Percentiles rank a stretch among this genome's conserved stretches.
These are phyloP conservation scores for Camponotus fellah DNA, from an alignment of 2,888 invertebrate species.

Conservation along the genomic window DNA sequence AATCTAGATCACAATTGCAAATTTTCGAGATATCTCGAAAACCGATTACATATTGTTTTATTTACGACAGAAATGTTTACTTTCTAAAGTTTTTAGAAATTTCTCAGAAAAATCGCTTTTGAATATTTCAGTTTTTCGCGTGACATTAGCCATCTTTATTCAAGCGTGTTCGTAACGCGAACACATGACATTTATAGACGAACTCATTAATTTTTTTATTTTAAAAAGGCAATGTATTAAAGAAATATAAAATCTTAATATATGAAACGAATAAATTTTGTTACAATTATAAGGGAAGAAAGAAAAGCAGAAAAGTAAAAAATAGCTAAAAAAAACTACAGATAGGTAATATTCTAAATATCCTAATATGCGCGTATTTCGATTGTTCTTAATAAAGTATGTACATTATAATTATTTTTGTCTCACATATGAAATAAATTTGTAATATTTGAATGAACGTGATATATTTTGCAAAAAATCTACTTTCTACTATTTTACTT, in stretches of 20 bases:
- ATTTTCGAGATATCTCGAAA: not conserved
- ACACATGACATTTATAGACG: not conserved
- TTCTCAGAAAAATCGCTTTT: not conserved
- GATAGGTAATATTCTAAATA: not conserved
- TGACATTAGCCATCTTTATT: not conserved
- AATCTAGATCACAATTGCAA: not conserved
- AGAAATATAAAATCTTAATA: not conserved
- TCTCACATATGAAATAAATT: slow-evolving; percentile 65
- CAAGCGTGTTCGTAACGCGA: not conserved
- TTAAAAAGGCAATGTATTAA: not conserved
- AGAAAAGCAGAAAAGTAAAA: not conserved
- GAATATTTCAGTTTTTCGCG: not conserved
- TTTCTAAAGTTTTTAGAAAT: not conserved
- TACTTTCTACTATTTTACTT: too few relatives aligned
- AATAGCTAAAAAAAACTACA: not conserved
- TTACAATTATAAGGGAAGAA: not conserved
- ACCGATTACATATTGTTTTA: not conserved
- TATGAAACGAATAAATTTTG: not conserved
- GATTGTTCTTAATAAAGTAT: slow-evolving; percentile 38
- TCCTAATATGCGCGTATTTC: slow-evolving; percentile 20
- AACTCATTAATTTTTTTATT: not conserved
- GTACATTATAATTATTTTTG: slow-evolving; percentile 59
- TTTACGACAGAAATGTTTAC: not conserved
- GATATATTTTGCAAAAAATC: not conserved
- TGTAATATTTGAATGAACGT: slow-evolving; percentile 45